phyloP scores from a whole-genome alignment of 2,888 invertebrate species.

The Anagyrus pseudococci region DNA sequence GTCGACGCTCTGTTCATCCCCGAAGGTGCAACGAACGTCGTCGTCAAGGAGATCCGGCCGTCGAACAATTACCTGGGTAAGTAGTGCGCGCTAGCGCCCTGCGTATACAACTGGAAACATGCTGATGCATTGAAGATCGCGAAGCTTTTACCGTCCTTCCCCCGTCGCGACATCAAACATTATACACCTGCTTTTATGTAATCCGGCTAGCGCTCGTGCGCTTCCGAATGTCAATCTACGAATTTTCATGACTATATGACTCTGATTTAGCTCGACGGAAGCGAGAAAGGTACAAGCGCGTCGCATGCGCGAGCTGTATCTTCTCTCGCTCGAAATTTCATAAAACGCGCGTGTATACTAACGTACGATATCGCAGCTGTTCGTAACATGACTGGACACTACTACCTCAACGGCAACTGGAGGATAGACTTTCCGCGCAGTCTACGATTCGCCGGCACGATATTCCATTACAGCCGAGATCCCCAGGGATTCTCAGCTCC shows the following conservation, averaged over 20 bases:
- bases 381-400: constrained; percentile 81
- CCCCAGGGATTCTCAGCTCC: constrained; percentile 83
- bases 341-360: no score
- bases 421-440: constrained; percentile 89
- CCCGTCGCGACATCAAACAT: background rate
- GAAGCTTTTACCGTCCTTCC: no score
- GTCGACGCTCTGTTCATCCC: constrained; percentile 91
- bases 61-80: constrained; percentile 91
- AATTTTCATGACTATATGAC: constrained; percentile 2
- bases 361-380: constrained; percentile 69
- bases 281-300: no score
- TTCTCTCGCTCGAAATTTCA: no score
- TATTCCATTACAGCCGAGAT: constrained; percentile 87
- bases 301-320: no score
- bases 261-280: constrained; percentile 5
- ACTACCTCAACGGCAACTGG: constrained; percentile 94
- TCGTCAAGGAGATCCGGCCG: constrained; percentile 77
- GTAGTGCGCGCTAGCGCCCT: constrained; percentile 27
- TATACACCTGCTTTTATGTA: no score
- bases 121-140: background rate
- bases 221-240: no score
- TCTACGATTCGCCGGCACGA: constrained; percentile 79
- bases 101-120: background rate
- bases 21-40: constrained; percentile 89
- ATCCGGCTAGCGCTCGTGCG: no score